Evolutionary conservation across 2,797 vertebrate species (phyloP), one percentile per base, ranked within the genome.

Genomic region (Ctenopoma kingsleyae): DNA sequence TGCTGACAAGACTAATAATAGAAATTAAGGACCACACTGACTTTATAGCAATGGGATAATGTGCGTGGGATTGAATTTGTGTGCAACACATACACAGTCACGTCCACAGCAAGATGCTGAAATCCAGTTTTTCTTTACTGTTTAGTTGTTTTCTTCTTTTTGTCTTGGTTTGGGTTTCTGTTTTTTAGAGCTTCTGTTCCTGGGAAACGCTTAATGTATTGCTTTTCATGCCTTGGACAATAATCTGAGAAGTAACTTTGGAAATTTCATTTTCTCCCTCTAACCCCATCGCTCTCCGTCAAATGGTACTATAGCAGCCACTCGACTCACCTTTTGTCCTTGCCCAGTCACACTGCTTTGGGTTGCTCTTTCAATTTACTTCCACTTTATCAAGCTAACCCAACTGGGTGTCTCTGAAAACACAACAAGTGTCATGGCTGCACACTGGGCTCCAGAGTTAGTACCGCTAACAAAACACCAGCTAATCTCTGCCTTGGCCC

Each of bases 381-480:
- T 94, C 92, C 90, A 93, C 91, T 88, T 91, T 87, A 92, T 94
- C 90, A 94, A 85, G 50, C 87, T 85, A 84, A 82, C 73, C 85
- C 81, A 86, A 86, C 86, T 76, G 61, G 61, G 68, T 77, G 87
- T 86, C 87, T 90, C 76, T 78, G 82, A 82, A 91, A 91, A 88
- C 74, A 89, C 87, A 91, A 82, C 84, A 77, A 74, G 80, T 50
- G 74, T 85, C 82, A 82, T 32, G 65, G 77, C 69, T 79, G 73
- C 81, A 87, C 83, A 86, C 74, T 76, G 84, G 84, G 76, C 86
- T 84, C 84, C 80, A 72, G 75, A 25, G 74, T 80, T 75, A 64
- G 72, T 78, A 68, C 46, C 0, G 25, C 84, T 83, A 91, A 85
- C 53, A 81, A 83, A 93, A 92, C 90, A 92, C 1, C 41, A 58